Percentiles rank a stretch among this genome's conserved stretches.
These are phyloP conservation scores for Cosmia pyralina DNA, from an alignment of 2,888 invertebrate genomes.

Conservation along the genomic window DNA sequence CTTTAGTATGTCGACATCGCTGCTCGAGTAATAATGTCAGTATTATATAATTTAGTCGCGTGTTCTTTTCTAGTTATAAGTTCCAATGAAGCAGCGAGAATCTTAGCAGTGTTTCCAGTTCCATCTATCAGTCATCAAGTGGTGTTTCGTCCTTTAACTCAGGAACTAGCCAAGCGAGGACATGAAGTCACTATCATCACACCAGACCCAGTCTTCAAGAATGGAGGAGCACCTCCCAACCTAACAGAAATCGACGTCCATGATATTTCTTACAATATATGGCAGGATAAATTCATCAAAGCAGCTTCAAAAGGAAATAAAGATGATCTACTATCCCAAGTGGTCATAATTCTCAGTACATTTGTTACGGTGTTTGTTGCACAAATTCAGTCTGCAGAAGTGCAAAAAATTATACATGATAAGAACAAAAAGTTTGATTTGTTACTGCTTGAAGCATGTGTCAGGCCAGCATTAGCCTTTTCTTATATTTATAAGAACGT, in stretches of 20 bases:
- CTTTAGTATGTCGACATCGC: slow-evolving; percentile 21
- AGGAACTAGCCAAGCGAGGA: slow-evolving; percentile 80
- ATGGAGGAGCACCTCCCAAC: slow-evolving; percentile 72
- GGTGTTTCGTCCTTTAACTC: slow-evolving; percentile 78
- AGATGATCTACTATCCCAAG: slow-evolving; percentile 34
- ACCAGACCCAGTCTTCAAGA: slow-evolving; percentile 77
- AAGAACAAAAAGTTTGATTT: slow-evolving; percentile 65
- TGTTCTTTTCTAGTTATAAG: slow-evolving; percentile 29
- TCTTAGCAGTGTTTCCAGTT: slow-evolving; percentile 74
- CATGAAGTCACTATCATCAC: slow-evolving; percentile 85
- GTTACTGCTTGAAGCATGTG: slow-evolving; percentile 65
- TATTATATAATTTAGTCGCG: slow-evolving; percentile 14
- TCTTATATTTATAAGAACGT: slow-evolving; percentile 57
- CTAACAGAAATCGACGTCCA: slow-evolving; percentile 81
- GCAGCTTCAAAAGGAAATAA: slow-evolving; percentile 41
- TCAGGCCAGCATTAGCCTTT: slow-evolving; percentile 53
- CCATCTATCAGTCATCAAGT: slow-evolving; percentile 87
- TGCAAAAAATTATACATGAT: slow-evolving; percentile 65
- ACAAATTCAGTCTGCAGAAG: slow-evolving; percentile 38
- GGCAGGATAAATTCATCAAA: slow-evolving; percentile 51
- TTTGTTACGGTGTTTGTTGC: slow-evolving; percentile 49
- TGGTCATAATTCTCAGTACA: slow-evolving; percentile 2
- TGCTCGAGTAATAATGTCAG: slow-evolving; percentile 28
- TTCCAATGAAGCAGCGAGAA: slow-evolving; percentile 61
- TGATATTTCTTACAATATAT: slow-evolving; percentile 70